Base-by-base conservation (phyloP, 2,888 invertebrate species). In the Scaptomyza tumidula region DNA sequence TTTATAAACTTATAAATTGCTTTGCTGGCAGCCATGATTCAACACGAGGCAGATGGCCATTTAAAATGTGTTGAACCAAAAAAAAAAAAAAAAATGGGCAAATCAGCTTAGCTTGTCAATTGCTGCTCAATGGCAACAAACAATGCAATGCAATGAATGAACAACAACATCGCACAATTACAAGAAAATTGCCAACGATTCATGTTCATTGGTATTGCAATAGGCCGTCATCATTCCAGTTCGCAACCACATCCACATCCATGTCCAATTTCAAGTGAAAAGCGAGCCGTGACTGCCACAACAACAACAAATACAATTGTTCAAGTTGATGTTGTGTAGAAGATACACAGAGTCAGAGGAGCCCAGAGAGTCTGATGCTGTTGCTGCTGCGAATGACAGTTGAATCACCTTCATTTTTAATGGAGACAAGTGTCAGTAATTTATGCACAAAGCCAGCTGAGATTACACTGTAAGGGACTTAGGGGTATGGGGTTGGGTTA, bases 351-450 rank as follows among this genome's bases (percentile, higher is more conserved):
- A 33, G 10, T 9, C 33, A 46, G 58, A 82, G 83, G 6, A 33
- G 33, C 33, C 64, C 75, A 72, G 71, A 75, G 75, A 37, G 35
- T 54, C 71, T 71, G 69, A 75, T 68, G 75, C 68, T 68, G 75
- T 72, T 75, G 68, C 71, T 68, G 75, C 75, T 75, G 68, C 71
- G 80, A 73, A 75, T 80, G 86, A 85, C 86, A 83, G 83, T 86
- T 86, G 83, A 86, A 87, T 84, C 87, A 86, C 84, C 83, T 82
- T 84, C 83, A 85, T 84, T 86, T 87, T 88, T 88, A 88, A 88
- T 88, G 88, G 81, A 87, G 86, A 88, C 88, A 88, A 88, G 88
- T 88, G 88, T 88, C 88, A 82, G 86, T 86, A 86, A 86, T 87
- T 86, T 87, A 87, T 83, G 80, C 86, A 86, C 85, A 86, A 86